A percentile compares a stretch with the other conserved stretches of the same genome.
These are phyloP conservation scores for Taxidea taxus DNA, from an alignment of 2,113 vertebrate genomes.

Conservation along the genomic window DNA sequence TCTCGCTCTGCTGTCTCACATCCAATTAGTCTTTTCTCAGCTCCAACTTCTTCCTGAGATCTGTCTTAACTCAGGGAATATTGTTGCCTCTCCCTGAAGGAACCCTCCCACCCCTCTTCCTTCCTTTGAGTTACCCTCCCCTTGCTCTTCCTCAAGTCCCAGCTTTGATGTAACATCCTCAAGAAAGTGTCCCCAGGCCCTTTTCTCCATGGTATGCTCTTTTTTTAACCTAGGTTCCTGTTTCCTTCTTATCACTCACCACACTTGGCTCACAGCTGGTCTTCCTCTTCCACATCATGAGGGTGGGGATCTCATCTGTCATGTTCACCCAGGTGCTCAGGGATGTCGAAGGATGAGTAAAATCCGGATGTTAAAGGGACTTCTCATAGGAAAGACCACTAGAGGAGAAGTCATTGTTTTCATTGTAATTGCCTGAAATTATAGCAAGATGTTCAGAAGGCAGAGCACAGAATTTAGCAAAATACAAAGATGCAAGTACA, in stretches of 20 bases:
- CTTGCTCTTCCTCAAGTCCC: neutral
- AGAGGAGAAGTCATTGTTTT: neutral
- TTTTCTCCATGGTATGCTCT: neutral
- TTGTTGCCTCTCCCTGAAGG: neutral
- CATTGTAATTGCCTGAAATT: neutral
- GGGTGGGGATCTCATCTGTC: neutral
- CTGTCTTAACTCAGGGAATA: neutral
- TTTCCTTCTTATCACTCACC: neutral
- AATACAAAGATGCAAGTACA: neutral
- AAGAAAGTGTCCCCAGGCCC: neutral
- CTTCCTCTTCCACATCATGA: neutral
- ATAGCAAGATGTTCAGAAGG: neutral
- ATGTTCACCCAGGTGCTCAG: neutral
- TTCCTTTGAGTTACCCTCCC: neutral
- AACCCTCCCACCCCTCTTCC: neutral
- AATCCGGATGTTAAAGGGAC: neutral
- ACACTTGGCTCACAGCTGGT: neutral
- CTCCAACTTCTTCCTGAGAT: neutral
- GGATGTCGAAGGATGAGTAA: rapidly evolving
- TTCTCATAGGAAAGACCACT: too few relatives aligned
- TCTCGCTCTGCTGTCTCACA: neutral
- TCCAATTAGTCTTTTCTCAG: neutral
- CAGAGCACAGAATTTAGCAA: neutral
- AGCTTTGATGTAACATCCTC: neutral
- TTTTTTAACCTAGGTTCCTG: neutral